Evolutionary conservation across 2,797 vertebrate genomes (phyloP), one percentile per base, ranked within the genome.

Genomic region (Prionace glauca): DNA sequence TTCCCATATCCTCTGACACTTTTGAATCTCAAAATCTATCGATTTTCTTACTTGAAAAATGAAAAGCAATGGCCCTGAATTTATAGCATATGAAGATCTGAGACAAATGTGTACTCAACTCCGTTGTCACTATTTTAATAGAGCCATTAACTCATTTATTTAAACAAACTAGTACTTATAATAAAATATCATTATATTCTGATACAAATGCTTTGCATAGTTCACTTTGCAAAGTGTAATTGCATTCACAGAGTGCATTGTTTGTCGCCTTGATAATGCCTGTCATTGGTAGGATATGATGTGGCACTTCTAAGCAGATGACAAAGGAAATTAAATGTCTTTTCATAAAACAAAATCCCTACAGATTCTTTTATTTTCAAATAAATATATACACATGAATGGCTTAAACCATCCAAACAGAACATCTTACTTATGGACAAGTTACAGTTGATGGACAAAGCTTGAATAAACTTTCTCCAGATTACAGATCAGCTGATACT

Each of bases 141-240:
- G 5, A 65, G 14, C 1, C 32, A n/a, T 91, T 65, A n/a, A 65
- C 14, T 32, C 32, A 56, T 12, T 88, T 88, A 84, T 56, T 11
- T 87, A 56, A 88, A 88, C 12, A 56, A 24, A 2, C 12, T 88
- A 10, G 86, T 24, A 60, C 10, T 3, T 50, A 16, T 91, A 16
- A 65, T 91, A 91, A 91, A 90, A 65, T 88, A 60, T 60, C n/a
- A 91, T 18, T n/a, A n/a, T n/a, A 91, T 62, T n/a, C 65, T 91
- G 56, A 91, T 91, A n/a, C 29, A 60, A n/a, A 62, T 65, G 88
- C 10, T n/a, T 90, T 65, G 56, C 29, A n/a, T 29, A 32, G 60
- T 18, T 65, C 14, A 16, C 7, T 91, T 91, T 91, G 60, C 29
- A 32, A 56, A 90, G 56, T 18, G 32, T 91, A 91, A 91, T 65